Base-by-base conservation (phyloP, 2,888 invertebrate genomes). In the Boloria euphrosyne region DNA sequence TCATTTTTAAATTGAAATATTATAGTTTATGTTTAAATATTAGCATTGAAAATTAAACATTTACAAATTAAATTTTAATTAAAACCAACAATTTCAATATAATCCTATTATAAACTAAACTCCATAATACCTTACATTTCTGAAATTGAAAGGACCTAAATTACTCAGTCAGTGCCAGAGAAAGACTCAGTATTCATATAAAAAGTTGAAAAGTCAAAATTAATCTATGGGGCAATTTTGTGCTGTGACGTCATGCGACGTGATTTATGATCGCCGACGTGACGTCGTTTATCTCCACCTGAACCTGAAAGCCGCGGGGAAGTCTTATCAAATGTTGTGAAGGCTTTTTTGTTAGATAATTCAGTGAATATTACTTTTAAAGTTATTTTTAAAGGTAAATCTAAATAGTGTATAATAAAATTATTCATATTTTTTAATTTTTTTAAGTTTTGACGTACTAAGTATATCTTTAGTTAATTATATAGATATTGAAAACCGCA, bases 221-320 rank as follows among this genome's bases (percentile, higher is more conserved):
- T 17, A 50, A 50, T 50, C 17, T 50, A 16, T 17, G 13, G 49
- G 18, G 18, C 17, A 10, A 38, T 38, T 51, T 14, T 51, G 6
- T 14, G 51, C 14, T 51, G 27, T 22, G 51, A 27, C 51, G 22
- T 51, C 51, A 22, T 51, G 2, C 27, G 51, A 27, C 51, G 4
- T 51, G 51, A 51, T 51, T 51, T 51, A 51, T 51, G 13, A 7
- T 51, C 22, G 51, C 14, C 51, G 4, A 27, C 27, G 22, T 51
- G n/a, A 6, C 7, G 2, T 27, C 51, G 22, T 27, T 51, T 51
- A 51, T 51, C 51, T 51, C 22, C 14, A 27, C 22, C 27, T 51
- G 22, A 6, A 51, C 13, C 14, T 51, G 27, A 51, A 51, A 51
- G 10, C 18, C 18, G 22, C 6, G 22, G 14, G 22, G 14, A 51